A percentile compares a stretch with the other conserved stretches of the same genome.
These are phyloP conservation scores for Aleiodes leptofemur DNA, from an alignment of 2,888 invertebrate genomes.

Conservation along the genomic window DNA sequence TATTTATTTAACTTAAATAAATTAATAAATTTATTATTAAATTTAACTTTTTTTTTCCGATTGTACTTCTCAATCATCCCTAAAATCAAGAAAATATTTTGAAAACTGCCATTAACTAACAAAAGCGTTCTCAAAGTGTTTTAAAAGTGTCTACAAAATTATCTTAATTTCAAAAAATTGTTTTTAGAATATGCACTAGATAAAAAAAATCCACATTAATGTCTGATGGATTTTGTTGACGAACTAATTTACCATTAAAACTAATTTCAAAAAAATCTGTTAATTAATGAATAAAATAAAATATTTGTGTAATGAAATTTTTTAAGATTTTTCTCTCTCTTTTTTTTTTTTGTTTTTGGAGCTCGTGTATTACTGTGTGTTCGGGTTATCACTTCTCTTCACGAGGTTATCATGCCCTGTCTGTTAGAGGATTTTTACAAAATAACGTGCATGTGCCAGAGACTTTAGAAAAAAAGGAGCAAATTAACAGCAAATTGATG, in stretches of 20 bases:
- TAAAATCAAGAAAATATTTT: no score
- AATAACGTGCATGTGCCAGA: slow-evolving; percentile 4
- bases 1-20: no score
- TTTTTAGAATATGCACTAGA: no score
- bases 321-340: not conserved
- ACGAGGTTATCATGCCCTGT: not conserved
- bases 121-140: no score
- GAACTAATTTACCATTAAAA: not conserved
- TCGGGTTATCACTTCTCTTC: not conserved
- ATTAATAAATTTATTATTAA: no score
- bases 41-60: no score
- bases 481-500: not conserved
- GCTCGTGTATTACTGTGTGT: not conserved
- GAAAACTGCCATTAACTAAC: no score
- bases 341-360: slow-evolving; percentile 3
- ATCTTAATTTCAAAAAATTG: no score
- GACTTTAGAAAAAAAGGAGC: not conserved
- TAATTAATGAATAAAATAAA: not conserved
- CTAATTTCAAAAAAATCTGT: not conserved
- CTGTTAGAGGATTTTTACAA: slow-evolving; percentile 4
- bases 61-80: no score
- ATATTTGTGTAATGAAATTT: not conserved
- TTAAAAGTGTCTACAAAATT: no score
- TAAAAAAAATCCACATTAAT: no score
- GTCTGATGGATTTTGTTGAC: not conserved